These are phyloP conservation scores for Calidris pygmaea DNA, from an alignment of 2,113 vertebrate genomes.

Conservation along the genomic window DNA sequence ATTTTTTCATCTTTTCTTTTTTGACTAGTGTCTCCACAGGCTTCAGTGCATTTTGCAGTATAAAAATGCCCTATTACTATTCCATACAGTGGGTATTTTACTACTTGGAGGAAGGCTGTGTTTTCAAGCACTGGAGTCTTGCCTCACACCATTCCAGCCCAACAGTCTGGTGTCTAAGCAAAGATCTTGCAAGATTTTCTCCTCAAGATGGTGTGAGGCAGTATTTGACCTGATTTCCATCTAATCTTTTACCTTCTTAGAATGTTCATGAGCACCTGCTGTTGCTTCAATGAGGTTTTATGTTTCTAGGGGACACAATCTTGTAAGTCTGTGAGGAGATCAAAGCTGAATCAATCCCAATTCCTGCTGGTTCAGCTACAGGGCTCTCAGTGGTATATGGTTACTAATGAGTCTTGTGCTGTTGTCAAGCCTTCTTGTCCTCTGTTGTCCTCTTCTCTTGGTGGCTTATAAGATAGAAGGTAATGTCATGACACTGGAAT, in stretches of 20 bases:
- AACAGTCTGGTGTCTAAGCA: not conserved
- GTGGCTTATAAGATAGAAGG: not conserved
- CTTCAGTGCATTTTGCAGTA: not conserved
- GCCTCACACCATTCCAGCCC: not conserved
- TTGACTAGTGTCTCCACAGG: not conserved
- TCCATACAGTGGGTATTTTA: not conserved
- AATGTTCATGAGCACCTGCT: not conserved
- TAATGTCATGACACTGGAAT: accelerated
- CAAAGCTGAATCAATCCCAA: not conserved
- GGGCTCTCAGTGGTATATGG: not conserved
- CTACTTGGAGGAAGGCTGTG: not conserved
- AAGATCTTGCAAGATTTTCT: not conserved
- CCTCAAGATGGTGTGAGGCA: not conserved
- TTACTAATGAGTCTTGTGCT: not conserved
- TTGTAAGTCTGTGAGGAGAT: not conserved
- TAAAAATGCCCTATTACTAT: not conserved
- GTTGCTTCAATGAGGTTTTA: not conserved
- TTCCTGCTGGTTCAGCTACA: not conserved
- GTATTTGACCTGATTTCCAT: not conserved
- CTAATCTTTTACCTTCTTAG: not conserved
- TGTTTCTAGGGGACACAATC: not conserved
- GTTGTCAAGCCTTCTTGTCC: not conserved
- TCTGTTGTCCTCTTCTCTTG: not conserved
- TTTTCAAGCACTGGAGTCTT: not conserved
- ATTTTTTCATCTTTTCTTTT: not conserved